Base-by-base conservation (phyloP, 2,888 invertebrate genomes). In the Dione juno region DNA sequence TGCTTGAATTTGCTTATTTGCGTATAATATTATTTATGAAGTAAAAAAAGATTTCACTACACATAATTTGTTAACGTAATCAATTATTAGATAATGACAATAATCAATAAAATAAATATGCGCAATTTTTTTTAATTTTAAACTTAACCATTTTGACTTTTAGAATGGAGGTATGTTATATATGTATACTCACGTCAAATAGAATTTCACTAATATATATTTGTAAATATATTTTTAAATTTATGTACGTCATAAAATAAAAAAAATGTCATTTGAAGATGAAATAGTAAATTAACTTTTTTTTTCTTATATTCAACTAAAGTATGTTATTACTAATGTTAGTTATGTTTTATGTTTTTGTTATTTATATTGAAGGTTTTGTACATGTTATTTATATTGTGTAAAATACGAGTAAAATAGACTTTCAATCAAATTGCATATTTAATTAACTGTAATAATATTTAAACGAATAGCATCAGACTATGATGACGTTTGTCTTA, bases 1-100 rank as follows among this genome's bases (percentile, higher is more conserved):
- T 52, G 14, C 16, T 69, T 48, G 19, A 52, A 48, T 53, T n/a
- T 40, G n/a, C 11, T 14, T 19, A 58, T 35, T n/a, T n/a, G n/a
- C 28, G 28, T 3, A 28, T 28, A 48, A 35, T 21, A 19, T 45
- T 58, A 19, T 57, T 37, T 66, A 5, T 57, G 3, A 14, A 10
- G 14, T 11, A 40, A 40, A 16, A 40, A 16, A 35, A 11, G n/a
- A 40, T 40, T 16, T 53, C 13, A 19, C 6, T 35, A 35, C n/a
- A 40, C 11, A 37, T 16, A 11, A 57, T 57, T 37, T 37, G 16
- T 57, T 1, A 37, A 57, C 0, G 0, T 57, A 16, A 57, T 57
- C 37, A 37, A 37, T 9, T 40, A 16, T 1, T 16, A 7, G 28
- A 28, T 28, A n/a, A n/a, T n/a, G n/a, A n/a, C n/a, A n/a, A n/a